Conservation (phyloP, 2,888 invertebrate genomes). For the Tetragnatha montana region DNA sequence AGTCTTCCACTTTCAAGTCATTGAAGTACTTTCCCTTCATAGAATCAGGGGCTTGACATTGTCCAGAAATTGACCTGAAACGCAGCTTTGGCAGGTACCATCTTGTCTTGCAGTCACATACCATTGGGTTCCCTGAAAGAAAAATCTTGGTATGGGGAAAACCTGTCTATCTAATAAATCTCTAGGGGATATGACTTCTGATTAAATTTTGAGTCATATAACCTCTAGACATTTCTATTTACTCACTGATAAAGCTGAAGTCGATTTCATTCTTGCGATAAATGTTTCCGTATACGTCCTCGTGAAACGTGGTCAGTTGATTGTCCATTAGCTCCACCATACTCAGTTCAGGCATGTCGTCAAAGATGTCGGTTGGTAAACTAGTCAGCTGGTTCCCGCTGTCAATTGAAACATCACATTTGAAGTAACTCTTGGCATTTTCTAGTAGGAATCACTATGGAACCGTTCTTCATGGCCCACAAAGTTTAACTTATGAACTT, state of each 20-base stretch:
- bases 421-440: too few relatives aligned
- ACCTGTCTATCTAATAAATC: background rate
- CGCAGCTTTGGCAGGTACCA: background rate
- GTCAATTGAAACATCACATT: background rate
- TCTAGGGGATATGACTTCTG: background rate
- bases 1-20: background rate
- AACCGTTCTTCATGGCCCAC: too few relatives aligned
- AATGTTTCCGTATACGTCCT: background rate
- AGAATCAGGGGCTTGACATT: background rate
- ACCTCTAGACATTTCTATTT: background rate
- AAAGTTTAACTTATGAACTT: too few relatives aligned
- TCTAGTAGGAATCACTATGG: too few relatives aligned
- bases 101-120: conserved; percentile 2
- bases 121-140: background rate
- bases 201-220: background rate
- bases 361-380: background rate
- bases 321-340: background rate
- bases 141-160: background rate
- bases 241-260: background rate
- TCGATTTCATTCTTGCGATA: background rate
- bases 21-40: background rate
- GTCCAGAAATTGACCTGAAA: background rate
- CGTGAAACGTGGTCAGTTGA: background rate
- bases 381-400: background rate
- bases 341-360: background rate